Percentiles rank a stretch among this genome's conserved stretches.
phyloP scores from a whole-genome alignment of 2,113 vertebrate species.

The Grammomys surdaster region DNA sequence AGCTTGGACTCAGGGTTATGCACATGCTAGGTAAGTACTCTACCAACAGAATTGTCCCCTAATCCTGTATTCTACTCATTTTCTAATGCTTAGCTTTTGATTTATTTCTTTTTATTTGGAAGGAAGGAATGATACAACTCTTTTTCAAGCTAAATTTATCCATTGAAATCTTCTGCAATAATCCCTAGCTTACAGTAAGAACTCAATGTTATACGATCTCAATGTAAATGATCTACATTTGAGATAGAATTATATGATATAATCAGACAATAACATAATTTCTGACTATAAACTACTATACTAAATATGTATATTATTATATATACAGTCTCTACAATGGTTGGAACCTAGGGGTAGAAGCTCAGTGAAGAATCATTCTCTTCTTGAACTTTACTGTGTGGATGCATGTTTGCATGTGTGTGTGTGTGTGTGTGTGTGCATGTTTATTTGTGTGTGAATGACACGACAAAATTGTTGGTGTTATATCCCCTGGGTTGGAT shows the following conservation, averaged over 20 bases:
- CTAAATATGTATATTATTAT: not conserved
- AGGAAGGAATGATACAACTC: not conserved
- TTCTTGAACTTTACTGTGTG: not conserved
- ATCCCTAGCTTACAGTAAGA: not conserved
- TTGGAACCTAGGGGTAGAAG: not conserved
- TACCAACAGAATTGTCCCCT: too few species aligned
- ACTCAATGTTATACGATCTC: not conserved
- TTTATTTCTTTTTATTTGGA: conserved; percentile 29
- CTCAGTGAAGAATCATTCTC: not conserved
- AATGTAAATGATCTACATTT: not conserved
- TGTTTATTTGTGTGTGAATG: not conserved
- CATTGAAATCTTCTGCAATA: not conserved
- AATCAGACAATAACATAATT: not conserved
- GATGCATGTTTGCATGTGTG: too few species aligned
- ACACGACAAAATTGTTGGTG: not conserved
- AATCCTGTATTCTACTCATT: not conserved
- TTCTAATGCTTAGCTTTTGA: not conserved
- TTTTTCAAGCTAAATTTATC: not conserved
- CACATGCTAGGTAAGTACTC: not conserved
- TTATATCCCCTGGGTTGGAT: not conserved
- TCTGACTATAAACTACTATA: not conserved
- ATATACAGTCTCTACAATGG: not conserved
- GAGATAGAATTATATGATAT: not conserved
- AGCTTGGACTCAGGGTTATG: too few species aligned
- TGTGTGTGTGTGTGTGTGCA: not conserved